Conservation (phyloP, 92 coral and sea anemone species). For the Siderastrea siderea region DNA sequence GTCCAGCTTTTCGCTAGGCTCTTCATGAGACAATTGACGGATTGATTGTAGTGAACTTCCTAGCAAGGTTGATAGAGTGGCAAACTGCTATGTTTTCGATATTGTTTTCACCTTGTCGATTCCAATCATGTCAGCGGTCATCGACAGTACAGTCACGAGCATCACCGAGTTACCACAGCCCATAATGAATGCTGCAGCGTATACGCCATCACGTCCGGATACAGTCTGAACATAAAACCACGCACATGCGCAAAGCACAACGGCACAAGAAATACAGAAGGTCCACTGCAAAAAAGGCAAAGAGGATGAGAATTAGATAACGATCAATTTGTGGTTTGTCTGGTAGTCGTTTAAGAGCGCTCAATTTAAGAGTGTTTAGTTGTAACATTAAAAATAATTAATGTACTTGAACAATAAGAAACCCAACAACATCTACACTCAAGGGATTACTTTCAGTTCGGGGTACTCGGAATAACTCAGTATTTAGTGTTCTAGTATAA, state of each 20-base stretch:
- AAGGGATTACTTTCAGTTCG: too few relatives aligned
- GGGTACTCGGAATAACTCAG: too few relatives aligned
- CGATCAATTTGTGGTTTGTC: neutral
- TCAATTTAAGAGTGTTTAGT: neutral
- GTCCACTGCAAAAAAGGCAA: constrained; percentile 58
- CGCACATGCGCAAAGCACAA: constrained; percentile 64
- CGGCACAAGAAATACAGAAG: constrained; percentile 71
- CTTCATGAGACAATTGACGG: too few relatives aligned
- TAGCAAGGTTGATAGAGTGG: too few relatives aligned
- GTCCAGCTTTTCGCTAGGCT: too few relatives aligned
- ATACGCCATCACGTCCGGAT: constrained; percentile 61
- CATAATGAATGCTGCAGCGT: constrained; percentile 74
- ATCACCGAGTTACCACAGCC: constrained; percentile 84
- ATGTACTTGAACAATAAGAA: too few relatives aligned
- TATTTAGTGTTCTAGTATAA: too few relatives aligned
- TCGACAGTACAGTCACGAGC: constrained; percentile 77
- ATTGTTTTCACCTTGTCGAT: constrained; percentile 68
- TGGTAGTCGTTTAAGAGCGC: too few relatives aligned
- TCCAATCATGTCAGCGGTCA: constrained; percentile 82
- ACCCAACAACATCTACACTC: too few relatives aligned
- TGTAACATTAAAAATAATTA: too few relatives aligned
- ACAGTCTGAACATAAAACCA: constrained; percentile 82
- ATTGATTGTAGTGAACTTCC: too few relatives aligned
- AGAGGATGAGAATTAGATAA: neutral
- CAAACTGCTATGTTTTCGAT: too few relatives aligned